phyloP scores from a whole-genome alignment of 2,797 vertebrate genomes.

The Epinephelus coioides region DNA sequence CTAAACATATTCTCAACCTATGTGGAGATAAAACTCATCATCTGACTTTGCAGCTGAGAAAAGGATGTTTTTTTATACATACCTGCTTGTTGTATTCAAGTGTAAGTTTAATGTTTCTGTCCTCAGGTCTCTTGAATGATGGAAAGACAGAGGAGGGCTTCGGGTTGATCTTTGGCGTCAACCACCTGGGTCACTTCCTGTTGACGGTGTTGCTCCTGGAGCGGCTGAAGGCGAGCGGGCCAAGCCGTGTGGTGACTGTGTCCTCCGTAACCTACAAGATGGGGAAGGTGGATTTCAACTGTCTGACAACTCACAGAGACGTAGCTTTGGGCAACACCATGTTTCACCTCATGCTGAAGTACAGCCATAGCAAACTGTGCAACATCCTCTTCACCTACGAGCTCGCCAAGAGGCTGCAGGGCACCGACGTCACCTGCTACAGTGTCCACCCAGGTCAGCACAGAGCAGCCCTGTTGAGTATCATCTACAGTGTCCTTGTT shows the following conservation, averaged over 20 bases:
- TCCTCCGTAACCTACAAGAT: conserved; percentile 64
- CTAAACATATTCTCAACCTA: neutral
- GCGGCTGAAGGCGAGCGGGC: conserved; percentile 71
- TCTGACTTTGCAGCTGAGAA: neutral
- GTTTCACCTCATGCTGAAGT: conserved; percentile 64
- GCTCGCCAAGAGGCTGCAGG: conserved; percentile 72
- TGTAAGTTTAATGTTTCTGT: neutral
- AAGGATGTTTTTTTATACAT: neutral
- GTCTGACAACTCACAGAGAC: conserved; percentile 64
- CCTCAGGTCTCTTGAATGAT: conserved; percentile 66
- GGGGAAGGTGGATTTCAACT: conserved; percentile 39
- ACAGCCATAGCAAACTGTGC: conserved; percentile 83
- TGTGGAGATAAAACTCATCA: too few species aligned
- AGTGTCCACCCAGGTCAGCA: conserved; percentile 75
- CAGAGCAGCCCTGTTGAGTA: too few species aligned
- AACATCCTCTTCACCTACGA: conserved; percentile 82
- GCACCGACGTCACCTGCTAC: conserved; percentile 75
- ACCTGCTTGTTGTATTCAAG: neutral
- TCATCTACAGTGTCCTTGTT: neutral
- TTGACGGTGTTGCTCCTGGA: conserved; percentile 79
- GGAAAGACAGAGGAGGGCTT: conserved; percentile 82
- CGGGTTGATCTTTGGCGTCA: conserved; percentile 82
- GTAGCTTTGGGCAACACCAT: conserved; percentile 27
- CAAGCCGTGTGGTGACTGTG: conserved; percentile 76
- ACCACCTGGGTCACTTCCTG: conserved; percentile 86